Base-by-base conservation (phyloP, 2,113 vertebrate genomes). In the Tetrax tetrax region DNA sequence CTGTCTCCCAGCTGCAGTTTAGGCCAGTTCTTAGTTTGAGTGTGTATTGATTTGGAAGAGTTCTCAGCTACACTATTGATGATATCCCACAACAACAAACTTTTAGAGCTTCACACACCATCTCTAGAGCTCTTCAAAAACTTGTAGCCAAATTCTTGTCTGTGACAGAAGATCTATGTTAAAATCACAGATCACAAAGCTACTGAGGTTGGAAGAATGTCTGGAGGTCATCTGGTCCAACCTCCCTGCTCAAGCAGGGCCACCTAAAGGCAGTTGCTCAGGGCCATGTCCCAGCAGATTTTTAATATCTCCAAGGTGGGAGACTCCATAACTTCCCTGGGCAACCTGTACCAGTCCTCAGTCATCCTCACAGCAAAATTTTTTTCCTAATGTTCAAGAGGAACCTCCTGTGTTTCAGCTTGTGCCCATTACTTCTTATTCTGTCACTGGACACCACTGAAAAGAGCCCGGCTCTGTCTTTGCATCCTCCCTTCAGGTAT, bases 51-150 rank as follows among this genome's bases (percentile, higher is more conserved):
- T 80, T 89, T 95, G 68, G 29, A 90, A 76, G 35, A 65, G 41
- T 31, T 80, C 86, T 90, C 93, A 90, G 54, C 33, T 90, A 51
- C 38, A 28, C 28, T 61, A 31, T 50, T 87, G 27, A 72, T 68
- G 47, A 64, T 48, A 61, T 57, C 10, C 51, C 70, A 61, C 24
- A 89, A 70, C 10, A 91, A 43, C 8, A 88, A 56, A 41, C 27
- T 68, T 60, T 89, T 60, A 89, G 18, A 87, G 24, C 17, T 79
- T 83, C 77, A 75, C 11, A 60, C 25, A 68, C 16, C 37, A n/a
- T 54, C 78, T 82, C 75, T 48, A 83, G 35, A 89, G 27, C n/a
- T 76, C 61, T 89, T 91, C 27, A 65, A 81, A 86, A 53, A 20
- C 9, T 78, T 86, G 7, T 25, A 78, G 28, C 23, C 14, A 89